These are phyloP conservation scores for Nyctereutes procyonoides DNA, from an alignment of 2,113 vertebrate genomes.

Conservation along the genomic window DNA sequence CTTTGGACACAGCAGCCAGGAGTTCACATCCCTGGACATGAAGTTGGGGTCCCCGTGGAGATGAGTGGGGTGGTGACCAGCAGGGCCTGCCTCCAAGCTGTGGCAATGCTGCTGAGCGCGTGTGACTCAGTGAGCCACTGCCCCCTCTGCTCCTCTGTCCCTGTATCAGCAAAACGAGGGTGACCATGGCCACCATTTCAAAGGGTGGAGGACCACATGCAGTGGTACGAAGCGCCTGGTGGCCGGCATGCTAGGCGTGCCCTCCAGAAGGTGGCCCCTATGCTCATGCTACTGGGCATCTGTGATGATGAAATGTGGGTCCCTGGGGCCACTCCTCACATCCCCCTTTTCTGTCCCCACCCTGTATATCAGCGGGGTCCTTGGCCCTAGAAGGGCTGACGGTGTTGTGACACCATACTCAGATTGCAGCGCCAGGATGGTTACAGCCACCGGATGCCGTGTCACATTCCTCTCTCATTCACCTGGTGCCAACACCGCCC, in stretches of 20 bases:
- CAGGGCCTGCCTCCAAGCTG: not conserved
- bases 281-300: fast-evolving
- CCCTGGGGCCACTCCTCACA: fast-evolving
- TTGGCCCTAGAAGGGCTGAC: fast-evolving
- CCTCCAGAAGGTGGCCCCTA: not conserved
- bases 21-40: too few species aligned
- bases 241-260: fast-evolving
- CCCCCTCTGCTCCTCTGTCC: not conserved
- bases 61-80: fast-evolving
- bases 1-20: too few species aligned
- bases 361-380: too few species aligned
- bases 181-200: fast-evolving
- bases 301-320: fast-evolving
- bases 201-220: fast-evolving
- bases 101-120: fast-evolving
- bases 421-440: fast-evolving
- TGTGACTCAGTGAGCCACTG: not conserved
- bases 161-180: fast-evolving
- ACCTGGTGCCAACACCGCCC: fast-evolving
- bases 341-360: not conserved
- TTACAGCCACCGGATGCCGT: fast-evolving
- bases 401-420: fast-evolving
- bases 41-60: not conserved
- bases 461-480: fast-evolving
- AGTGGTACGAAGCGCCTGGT: fast-evolving